Percentiles rank a stretch among this genome's conserved stretches.
These are phyloP conservation scores for Ceratotherium simum DNA, from an alignment of 2,113 vertebrate species.

Conservation along the genomic window DNA sequence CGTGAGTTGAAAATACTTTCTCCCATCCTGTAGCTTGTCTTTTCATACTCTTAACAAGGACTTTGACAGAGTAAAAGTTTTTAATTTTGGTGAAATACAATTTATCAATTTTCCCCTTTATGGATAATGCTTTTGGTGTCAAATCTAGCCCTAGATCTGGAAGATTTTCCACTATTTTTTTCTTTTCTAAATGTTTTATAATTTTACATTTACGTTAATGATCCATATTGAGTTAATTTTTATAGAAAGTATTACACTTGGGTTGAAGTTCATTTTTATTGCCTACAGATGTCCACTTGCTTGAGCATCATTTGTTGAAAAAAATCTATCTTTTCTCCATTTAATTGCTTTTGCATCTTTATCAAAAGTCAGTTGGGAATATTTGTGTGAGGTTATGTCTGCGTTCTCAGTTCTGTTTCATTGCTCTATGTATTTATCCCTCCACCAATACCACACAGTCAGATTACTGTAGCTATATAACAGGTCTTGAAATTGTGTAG, in stretches of 20 bases:
- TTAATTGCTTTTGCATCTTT: too few relatives aligned
- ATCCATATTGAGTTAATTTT: neutral
- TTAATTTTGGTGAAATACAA: neutral
- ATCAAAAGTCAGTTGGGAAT: too few relatives aligned
- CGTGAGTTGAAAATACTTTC: neutral
- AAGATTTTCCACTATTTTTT: neutral
- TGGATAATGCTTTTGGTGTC: neutral
- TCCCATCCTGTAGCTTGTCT: neutral
- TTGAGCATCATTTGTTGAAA: too few relatives aligned
- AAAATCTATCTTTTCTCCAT: too few relatives aligned
- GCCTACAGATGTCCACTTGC: too few relatives aligned
- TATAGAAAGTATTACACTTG: neutral
- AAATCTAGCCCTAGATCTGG: neutral
- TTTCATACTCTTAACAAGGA: neutral
- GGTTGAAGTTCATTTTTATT: neutral
- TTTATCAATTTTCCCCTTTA: neutral
- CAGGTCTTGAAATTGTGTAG: too few relatives aligned
- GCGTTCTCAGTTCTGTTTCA: too few relatives aligned
- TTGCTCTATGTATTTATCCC: too few relatives aligned
- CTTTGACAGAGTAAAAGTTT: neutral
- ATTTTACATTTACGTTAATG: neutral
- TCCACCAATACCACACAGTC: too few relatives aligned
- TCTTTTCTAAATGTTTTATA: neutral
- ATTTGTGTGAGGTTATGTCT: too few relatives aligned
- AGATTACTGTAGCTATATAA: too few relatives aligned